phyloP scores from a whole-genome alignment of 2,888 invertebrate species.

The Lordiphosa andalusiaca region DNA sequence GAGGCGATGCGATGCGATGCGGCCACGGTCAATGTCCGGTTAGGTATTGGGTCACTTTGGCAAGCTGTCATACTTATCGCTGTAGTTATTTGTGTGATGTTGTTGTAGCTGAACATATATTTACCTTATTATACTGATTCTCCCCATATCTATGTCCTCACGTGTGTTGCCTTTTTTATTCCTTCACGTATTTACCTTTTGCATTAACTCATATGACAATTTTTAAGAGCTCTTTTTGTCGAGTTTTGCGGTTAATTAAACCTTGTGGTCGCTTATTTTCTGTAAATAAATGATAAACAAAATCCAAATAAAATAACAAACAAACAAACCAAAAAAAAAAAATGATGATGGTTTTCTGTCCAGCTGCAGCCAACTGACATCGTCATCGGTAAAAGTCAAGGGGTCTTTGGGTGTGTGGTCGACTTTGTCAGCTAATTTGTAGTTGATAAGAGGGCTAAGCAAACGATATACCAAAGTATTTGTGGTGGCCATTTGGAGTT shows the following conservation, averaged over 20 bases:
- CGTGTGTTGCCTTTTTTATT: conserved; percentile 9
- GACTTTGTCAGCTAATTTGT: conserved; percentile 12
- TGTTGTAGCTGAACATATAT: conserved; percentile 23
- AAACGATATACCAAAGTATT: conserved; percentile 1
- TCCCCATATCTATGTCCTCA: conserved; percentile 21
- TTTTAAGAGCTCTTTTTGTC: conserved; percentile 22
- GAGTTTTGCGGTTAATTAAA: conserved; percentile 55
- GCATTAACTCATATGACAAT: conserved; percentile 40
- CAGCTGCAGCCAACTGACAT: conserved; percentile 17
- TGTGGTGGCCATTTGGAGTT: conserved; percentile 5
- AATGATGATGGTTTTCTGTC: not conserved
- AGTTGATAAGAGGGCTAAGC: conserved; percentile 9
- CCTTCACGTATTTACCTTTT: conserved; percentile 40
- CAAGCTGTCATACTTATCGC: conserved; percentile 28
- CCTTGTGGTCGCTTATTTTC: conserved; percentile 40
- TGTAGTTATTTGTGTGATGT: conserved; percentile 16
- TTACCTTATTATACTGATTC: conserved; percentile 37
- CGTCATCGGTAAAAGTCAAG: conserved; percentile 2
- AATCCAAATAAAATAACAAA: not conserved
- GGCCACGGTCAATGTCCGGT: conserved; percentile 17
- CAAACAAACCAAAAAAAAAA: conserved; percentile 4
- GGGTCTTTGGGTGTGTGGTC: conserved; percentile 4
- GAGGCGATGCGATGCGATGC: not conserved
- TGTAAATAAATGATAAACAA: conserved; percentile 49
- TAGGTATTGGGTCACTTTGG: conserved; percentile 16